Conservation (phyloP, 1,140 invertebrate genomes). For the Tetragonula clypearis region DNA sequence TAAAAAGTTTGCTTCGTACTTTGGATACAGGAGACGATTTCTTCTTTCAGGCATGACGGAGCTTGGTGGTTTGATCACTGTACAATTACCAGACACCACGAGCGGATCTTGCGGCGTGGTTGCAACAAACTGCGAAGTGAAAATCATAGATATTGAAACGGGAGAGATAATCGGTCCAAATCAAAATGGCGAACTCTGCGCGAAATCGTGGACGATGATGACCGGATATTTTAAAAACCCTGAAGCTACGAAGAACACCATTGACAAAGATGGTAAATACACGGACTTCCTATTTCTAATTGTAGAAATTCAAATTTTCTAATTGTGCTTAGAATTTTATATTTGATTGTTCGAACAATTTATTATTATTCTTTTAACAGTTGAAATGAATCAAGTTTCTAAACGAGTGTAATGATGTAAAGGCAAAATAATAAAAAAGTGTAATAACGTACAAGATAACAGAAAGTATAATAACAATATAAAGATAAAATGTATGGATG, state of each 20-base stretch:
- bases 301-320: too few relatives aligned
- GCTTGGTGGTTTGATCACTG: conserved; percentile 42
- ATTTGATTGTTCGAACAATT: not conserved
- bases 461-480: not conserved
- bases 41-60: conserved; percentile 69
- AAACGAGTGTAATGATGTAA: too few relatives aligned
- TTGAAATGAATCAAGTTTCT: too few relatives aligned
- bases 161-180: conserved; percentile 74
- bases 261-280: conserved; percentile 81
- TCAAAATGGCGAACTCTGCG: conserved; percentile 80
- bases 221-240: conserved; percentile 81
- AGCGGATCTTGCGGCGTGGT: conserved; percentile 72
- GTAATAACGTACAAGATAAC: not conserved
- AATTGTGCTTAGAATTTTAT: not conserved
- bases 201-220: conserved; percentile 76
- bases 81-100: not conserved
- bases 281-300: not conserved
- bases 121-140: conserved; percentile 62
- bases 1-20: too few relatives aligned
- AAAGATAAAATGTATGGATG: not conserved
- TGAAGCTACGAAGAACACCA: conserved; percentile 82
- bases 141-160: conserved; percentile 76
- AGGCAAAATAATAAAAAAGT: not conserved
- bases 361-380: not conserved
- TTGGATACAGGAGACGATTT: too few relatives aligned